Evolutionary conservation across 2,797 vertebrate species (phyloP), one percentile per base, ranked within the genome.

Genomic region (Sebastiscus tertius): DNA sequence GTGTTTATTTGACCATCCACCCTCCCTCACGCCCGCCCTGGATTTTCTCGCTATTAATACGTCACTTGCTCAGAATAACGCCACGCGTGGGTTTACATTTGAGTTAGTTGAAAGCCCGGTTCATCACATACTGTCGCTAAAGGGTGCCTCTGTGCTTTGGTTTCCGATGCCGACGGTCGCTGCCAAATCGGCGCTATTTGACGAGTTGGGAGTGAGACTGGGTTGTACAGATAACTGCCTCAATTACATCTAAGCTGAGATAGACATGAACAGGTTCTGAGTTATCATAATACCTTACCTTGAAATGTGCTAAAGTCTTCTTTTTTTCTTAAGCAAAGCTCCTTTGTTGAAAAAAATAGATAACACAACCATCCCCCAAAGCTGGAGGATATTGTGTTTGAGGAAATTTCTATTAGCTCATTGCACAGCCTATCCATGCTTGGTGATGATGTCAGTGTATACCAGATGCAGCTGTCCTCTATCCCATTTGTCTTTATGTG

Each of bases 401-500:
- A 82, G 79, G 27, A 71, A 55, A 81, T 65, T 81, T 79, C 56
- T 63, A 36, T 66, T 36, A 68, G 83, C 31, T 70, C 52, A 22
- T 3, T 8, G 77, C 70, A 69, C 24, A 55, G 79, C 64, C 54
- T 69, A 81, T 79, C 49, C 77, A 77, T 39, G 56, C 22, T 5
- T 75, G 22, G 75, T 63, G 67, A 81, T 71, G 60, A 75, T 78
- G 74, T 46, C 71, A 56, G 54, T 39, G 60, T 46, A 26, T 1
- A 65, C 49, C 81, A 90, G 80, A 87, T 82, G 87, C 78, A 83
- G 77, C 52, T 33, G 39, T 31, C 29, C 54, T 83, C 65, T 58
- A 58, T 78, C 80, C 64, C 66, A 61, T 89, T 89, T 75, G 77
- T 86, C 87, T 87, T 85, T 29, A 33, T 72, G 61, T 29, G 26